Evolutionary conservation across 2,797 vertebrate genomes (phyloP), one percentile per base, ranked within the genome.

Genomic region (Gymnothorax javanicus): DNA sequence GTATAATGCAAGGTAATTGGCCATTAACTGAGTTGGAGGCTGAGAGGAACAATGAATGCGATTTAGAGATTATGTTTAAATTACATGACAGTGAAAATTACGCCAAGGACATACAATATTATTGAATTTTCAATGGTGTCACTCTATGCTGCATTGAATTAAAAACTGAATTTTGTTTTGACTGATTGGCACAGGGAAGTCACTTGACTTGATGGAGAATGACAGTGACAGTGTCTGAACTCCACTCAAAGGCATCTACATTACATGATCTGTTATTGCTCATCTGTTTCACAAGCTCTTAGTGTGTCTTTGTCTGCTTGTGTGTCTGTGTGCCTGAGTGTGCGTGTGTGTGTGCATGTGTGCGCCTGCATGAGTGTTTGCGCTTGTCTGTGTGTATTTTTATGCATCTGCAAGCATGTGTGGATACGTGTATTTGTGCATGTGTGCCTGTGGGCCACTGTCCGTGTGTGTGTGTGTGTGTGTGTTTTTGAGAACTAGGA

Each of bases 151-250:
- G 71, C 12, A 27, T 73, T 73, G 69, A 77, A 52, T 77, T 77
- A 3, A 17, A 52, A 73, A 73, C 12, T 52, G 86, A 87, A 58
- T 50, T 71, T 85, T 69, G 50, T 75, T 58, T 50, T 85, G 79
- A 87, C 84, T 85, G 75, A 86, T 89, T 87, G 82, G 23, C 69
- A 79, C 33, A 73, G 11, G 12, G 33, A 69, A 2, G 33, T 43
- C 71, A 73, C 13, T 1, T 9, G 17, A 17, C 9, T 33, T 33
- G 12, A 73, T 27, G 12, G 27, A 73, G 27, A 73, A 3, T 33
- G 27, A 73, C 25, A 73, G 71, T 43, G 71, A 67, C 64, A 8
- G 25, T 67, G 23, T 67, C 64, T 67, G 64, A 7, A n/a, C 64
- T 67, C 64, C 64, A n/a, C 4, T 67, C 20, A 67, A 67, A 5